Evolutionary conservation across 2,113 vertebrate genomes (phyloP), one percentile per base, ranked within the genome.

Genomic region (Trichomycterus rosablanca): DNA sequence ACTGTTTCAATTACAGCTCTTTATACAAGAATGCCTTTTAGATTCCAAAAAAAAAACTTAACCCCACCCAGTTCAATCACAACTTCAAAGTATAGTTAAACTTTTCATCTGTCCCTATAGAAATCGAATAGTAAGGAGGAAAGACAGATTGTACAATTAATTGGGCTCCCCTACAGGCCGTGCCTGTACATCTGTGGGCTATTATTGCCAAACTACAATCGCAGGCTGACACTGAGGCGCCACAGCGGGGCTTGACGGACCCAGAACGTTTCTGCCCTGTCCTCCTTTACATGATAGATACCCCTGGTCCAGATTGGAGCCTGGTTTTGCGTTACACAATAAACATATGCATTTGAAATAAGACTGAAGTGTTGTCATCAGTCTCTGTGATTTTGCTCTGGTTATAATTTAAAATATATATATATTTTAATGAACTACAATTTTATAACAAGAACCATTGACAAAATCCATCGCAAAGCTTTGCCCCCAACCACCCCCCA

Each of bases 1-100:
- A 37, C 2, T 60, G 62, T 43, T 7, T 61, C 20, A 61, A 37
- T 39, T 48, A 35, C 35, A 24, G 42, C 34, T 53, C 9, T 43
- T 43, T 30, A 39, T 28, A n/a, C n/a, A n/a, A n/a, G n/a, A n/a
- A n/a, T n/a, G n/a, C n/a, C n/a, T n/a, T n/a, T n/a, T n/a, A n/a
- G n/a, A n/a, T n/a, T n/a, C n/a, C n/a, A 60, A 24, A 35, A 55
- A 37, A 34, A 22, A 16, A 59, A 60, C 65, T 50, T 20, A 65
- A 53, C 71, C 64, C 69, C 61, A 66, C 73, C 68, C 70, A 71
- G 66, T 84, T 84, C 80, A 78, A 82, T 81, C 78, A 79, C 71
- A 66, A 80, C 80, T 81, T 84, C 82, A 84, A 84, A 80, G 78
- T 76, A 68, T 84, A 81, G 81, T 82, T 82, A 80, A 68, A 63